A percentile compares a stretch with the other conserved stretches of the same genome.
Evolutionary conservation across 2,888 invertebrate genomes (phyloP).

Genomic region (Gnatocerus cornutus): DNA sequence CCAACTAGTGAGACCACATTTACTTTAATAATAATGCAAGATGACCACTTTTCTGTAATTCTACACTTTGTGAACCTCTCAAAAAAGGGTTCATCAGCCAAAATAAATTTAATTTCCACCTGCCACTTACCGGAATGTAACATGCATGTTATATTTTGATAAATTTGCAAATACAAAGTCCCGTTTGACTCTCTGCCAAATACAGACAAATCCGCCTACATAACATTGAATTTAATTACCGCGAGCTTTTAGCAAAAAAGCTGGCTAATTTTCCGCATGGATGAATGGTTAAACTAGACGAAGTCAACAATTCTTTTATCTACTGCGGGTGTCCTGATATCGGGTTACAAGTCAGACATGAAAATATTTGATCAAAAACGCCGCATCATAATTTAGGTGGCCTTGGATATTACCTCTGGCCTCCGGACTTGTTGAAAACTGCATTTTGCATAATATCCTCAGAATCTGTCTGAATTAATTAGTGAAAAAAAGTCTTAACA

Average conservation of each 20-base stretch:
- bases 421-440: constrained; percentile 34
- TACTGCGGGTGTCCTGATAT: constrained; percentile 32
- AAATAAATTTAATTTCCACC: too few species aligned
- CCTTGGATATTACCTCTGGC: too few species aligned
- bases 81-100: too few species aligned
- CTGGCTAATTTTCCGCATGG: constrained; percentile 11
- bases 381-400: constrained; percentile 35
- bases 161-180: background rate
- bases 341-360: constrained; percentile 39
- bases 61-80: background rate
- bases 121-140: too few species aligned
- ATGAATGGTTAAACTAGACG: constrained; percentile 19
- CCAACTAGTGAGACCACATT: constrained; percentile 52
- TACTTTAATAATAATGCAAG: constrained; percentile 34
- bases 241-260: background rate
- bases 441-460: constrained; percentile 42
- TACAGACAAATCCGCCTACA: too few species aligned
- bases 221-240: too few species aligned
- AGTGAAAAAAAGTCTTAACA: constrained; percentile 12
- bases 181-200: too few species aligned
- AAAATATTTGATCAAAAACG: constrained; percentile 42
- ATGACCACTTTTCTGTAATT: constrained; percentile 7
- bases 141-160: too few species aligned
- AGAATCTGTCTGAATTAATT: constrained; percentile 38
- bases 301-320: constrained; percentile 40